Percentiles rank a stretch among this genome's conserved stretches.
These are phyloP conservation scores for Hetaerina americana DNA, from an alignment of 1,140 invertebrate species.

Conservation along the genomic window DNA sequence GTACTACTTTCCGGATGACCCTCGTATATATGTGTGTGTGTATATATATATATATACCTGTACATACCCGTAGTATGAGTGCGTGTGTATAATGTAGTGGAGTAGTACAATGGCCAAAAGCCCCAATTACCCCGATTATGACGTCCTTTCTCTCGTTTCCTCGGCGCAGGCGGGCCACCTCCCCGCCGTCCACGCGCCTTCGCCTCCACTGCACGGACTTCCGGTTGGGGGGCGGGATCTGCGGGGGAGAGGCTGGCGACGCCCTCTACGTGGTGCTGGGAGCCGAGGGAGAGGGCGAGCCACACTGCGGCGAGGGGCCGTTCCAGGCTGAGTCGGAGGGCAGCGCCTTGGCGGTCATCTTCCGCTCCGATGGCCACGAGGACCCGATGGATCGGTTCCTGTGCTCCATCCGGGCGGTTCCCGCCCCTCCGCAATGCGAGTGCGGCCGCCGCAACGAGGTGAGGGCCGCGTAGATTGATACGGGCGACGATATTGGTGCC, in stretches of 20 bases:
- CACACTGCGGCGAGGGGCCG: not conserved
- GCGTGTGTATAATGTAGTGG: too few species aligned
- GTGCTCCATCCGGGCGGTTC: not conserved
- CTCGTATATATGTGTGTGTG: too few species aligned
- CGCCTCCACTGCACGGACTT: not conserved
- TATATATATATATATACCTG: too few species aligned
- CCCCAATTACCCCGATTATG: too few species aligned
- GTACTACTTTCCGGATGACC: too few species aligned
- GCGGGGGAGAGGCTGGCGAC: not conserved
- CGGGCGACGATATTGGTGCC: too few species aligned
- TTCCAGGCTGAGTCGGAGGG: not conserved
- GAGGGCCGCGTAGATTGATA: too few species aligned
- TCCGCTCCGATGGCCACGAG: not conserved
- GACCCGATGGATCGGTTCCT: not conserved
- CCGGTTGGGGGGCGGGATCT: not conserved
- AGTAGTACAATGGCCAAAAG: too few species aligned
- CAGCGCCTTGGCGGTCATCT: not conserved
- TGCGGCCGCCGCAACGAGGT: not conserved
- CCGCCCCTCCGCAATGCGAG: not conserved
- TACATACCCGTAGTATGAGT: too few species aligned
- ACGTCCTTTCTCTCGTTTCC: not conserved
- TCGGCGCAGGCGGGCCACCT: not conserved
- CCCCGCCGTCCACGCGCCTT: not conserved
- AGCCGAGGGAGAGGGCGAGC: not conserved
- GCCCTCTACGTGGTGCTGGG: not conserved